Conservation (phyloP, 2,113 vertebrate species). For the Misgurnus mizolepis region DNA sequence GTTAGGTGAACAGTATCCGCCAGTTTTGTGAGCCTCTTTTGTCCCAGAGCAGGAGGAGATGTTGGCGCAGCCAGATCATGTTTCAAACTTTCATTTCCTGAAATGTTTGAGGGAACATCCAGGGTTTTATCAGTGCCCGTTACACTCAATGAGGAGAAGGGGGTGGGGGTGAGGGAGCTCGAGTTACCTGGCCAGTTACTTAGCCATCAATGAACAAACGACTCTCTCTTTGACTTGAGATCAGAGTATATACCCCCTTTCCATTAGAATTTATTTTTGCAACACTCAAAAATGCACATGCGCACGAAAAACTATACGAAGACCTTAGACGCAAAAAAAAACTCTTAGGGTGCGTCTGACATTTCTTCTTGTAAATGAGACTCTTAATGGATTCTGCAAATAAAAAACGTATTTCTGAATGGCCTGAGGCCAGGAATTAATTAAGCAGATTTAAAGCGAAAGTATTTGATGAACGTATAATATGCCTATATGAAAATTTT, state of each 20-base stretch:
- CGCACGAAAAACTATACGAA: background rate
- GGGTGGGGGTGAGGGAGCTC: constrained; percentile 35
- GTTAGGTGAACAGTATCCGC: constrained; percentile 48
- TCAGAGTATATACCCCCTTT: constrained; percentile 9
- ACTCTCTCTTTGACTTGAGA: constrained; percentile 47
- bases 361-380: no score
- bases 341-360: no score
- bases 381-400: no score
- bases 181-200: constrained; percentile 56
- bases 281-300: background rate
- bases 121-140: constrained; percentile 58
- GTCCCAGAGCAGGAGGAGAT: constrained; percentile 42
- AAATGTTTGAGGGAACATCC: constrained; percentile 64
- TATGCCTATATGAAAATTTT: no score
- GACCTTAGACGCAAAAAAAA: no score
- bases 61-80: constrained; percentile 54
- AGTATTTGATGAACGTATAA: no score
- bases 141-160: constrained; percentile 49
- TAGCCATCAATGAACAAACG: constrained; percentile 57
- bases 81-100: constrained; percentile 64
- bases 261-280: constrained; percentile 9
- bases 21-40: constrained; percentile 53
- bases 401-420: no score
- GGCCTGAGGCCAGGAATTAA: no score
- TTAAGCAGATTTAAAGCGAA: no score